Conservation (phyloP, 2,113 vertebrate species). For the Corvus moneduloides region DNA sequence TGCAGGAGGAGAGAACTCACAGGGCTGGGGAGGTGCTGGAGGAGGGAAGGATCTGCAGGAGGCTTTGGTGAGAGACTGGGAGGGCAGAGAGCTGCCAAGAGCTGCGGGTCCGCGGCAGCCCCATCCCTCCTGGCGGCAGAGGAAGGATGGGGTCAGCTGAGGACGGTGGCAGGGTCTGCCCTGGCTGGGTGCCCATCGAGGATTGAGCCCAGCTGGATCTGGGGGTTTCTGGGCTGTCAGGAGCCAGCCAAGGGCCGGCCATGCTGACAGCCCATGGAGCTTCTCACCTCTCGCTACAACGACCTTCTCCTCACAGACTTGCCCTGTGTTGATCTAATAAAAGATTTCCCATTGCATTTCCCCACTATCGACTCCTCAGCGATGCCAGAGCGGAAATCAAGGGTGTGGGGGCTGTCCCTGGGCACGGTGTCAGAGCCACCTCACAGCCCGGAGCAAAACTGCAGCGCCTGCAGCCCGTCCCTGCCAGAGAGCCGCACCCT, state of each 20-base stretch:
- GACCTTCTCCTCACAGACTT: neutral
- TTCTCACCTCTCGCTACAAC: neutral
- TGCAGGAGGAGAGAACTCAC: neutral
- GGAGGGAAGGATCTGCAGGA: neutral
- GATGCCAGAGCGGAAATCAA: neutral
- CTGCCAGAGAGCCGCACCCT: neutral
- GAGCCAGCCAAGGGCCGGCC: neutral
- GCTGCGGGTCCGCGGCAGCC: neutral
- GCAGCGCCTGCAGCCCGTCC: neutral
- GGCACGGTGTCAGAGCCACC: neutral
- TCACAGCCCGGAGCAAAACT: neutral
- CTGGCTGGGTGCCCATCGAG: neutral
- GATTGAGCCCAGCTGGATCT: neutral
- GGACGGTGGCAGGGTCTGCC: neutral
- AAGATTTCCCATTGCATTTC: neutral
- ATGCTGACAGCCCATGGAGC: accelerated
- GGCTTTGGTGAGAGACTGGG: neutral
- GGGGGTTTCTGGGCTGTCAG: neutral
- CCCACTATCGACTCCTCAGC: neutral
- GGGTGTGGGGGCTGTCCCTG: neutral
- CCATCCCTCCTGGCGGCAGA: neutral
- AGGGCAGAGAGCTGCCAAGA: neutral
- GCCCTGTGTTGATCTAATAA: neutral
- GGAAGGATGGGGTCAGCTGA: neutral
- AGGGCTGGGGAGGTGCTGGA: neutral